Evolutionary conservation across 2,888 invertebrate genomes (phyloP).

Genomic region (Acleris emargana): DNA sequence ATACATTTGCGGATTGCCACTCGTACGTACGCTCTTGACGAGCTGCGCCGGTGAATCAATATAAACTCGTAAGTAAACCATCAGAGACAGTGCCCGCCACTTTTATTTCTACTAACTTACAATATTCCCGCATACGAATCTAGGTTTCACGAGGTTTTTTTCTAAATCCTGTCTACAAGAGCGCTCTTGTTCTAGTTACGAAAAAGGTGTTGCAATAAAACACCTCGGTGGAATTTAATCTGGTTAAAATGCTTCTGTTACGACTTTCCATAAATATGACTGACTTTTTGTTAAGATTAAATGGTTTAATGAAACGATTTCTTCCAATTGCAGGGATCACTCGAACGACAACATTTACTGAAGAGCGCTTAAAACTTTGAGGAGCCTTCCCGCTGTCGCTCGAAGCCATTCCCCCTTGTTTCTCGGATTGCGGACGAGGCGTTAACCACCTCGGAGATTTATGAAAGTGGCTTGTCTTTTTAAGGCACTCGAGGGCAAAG

Average conservation of each 20-base stretch:
- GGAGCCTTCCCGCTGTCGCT: slow-evolving; percentile 61
- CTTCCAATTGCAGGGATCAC: slow-evolving; percentile 64
- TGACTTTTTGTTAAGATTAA: slow-evolving; percentile 37
- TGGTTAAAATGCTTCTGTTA: too few species aligned
- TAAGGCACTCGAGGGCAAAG: slow-evolving; percentile 61
- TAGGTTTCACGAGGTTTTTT: slow-evolving; percentile 3
- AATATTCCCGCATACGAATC: slow-evolving; percentile 8
- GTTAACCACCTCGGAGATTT: slow-evolving; percentile 72
- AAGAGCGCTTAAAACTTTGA: slow-evolving; percentile 70
- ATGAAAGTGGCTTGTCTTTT: slow-evolving; percentile 73
- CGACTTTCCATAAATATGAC: background rate
- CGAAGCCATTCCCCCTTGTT: slow-evolving; percentile 63
- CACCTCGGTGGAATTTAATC: background rate
- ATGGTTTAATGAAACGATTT: slow-evolving; percentile 59
- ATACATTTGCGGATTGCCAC: slow-evolving; percentile 59
- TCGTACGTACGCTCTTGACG: slow-evolving; percentile 52
- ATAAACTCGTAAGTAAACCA: slow-evolving; percentile 53
- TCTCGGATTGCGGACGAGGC: slow-evolving; percentile 68
- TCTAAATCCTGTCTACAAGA: slow-evolving; percentile 1
- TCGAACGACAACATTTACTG: slow-evolving; percentile 65
- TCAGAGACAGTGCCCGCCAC: slow-evolving; percentile 47
- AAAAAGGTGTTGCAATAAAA: background rate
- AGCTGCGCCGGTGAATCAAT: slow-evolving; percentile 60
- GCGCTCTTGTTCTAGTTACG: background rate
- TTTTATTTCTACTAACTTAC: slow-evolving; percentile 44